phyloP scores from a whole-genome alignment of 2,113 vertebrate genomes.

The Corydoras maculifer region DNA sequence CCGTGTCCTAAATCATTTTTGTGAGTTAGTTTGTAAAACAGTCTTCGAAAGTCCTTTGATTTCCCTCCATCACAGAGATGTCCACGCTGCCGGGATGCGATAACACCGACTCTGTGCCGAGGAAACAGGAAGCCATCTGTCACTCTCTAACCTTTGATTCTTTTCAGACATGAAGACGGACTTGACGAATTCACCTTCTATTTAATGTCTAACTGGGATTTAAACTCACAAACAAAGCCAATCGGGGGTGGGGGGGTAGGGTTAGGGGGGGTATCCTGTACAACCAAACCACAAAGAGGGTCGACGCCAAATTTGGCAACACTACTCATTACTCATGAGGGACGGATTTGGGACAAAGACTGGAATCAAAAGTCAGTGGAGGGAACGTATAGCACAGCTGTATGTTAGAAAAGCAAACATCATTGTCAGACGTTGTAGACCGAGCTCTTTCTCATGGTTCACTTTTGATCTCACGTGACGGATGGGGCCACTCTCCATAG shows the following conservation, averaged over 20 bases:
- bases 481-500: background rate
- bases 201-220: constrained; percentile 20
- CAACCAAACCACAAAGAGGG: constrained; percentile 10
- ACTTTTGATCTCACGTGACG: constrained; percentile 49
- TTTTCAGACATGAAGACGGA: constrained; percentile 44
- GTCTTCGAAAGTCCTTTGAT: constrained; percentile 49
- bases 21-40: constrained; percentile 44
- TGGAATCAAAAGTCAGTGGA: constrained; percentile 32
- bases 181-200: constrained; percentile 18
- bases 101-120: constrained; percentile 48
- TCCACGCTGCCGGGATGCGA: constrained; percentile 58
- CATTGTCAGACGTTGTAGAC: constrained; percentile 35
- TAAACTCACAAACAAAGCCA: constrained; percentile 16
- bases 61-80: constrained; percentile 49
- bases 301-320: constrained; percentile 18
- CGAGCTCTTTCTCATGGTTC: constrained; percentile 40
- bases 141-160: constrained; percentile 53
- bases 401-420: constrained; percentile 51
- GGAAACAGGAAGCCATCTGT: constrained; percentile 63
- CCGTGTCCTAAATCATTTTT: constrained; percentile 14
- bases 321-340: constrained; percentile 13
- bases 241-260: background rate
- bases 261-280: constrained; percentile 17
- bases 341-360: constrained; percentile 23
- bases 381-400: constrained; percentile 52